Percentiles rank a stretch among this genome's conserved stretches.
These are phyloP conservation scores for Pelmatolapia mariae DNA, from an alignment of 2,113 vertebrate species.

Conservation along the genomic window DNA sequence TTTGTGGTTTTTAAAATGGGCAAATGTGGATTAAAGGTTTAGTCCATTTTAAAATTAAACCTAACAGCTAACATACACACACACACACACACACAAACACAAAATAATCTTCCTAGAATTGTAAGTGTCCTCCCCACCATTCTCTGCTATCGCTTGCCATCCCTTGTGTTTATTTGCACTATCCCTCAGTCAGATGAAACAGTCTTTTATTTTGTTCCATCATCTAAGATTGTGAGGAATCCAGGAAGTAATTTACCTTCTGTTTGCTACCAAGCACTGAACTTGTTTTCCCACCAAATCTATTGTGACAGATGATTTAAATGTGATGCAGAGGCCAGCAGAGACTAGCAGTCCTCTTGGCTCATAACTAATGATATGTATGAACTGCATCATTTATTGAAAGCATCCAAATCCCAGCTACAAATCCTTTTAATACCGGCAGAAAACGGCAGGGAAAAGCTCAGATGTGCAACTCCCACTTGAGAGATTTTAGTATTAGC, in stretches of 20 bases:
- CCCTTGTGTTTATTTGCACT: not conserved
- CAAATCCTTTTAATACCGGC: not conserved
- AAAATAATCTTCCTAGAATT: not conserved
- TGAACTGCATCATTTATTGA: not conserved
- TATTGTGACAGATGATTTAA: not conserved
- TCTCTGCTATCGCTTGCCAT: not conserved
- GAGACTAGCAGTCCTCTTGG: not conserved
- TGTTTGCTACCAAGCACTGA: not conserved
- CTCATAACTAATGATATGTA: not conserved
- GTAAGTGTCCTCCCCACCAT: not conserved
- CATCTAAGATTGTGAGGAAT: not conserved
- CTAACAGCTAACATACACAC: not conserved
- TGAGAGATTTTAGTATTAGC: slow-evolving; percentile 12
- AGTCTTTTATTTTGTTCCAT: not conserved
- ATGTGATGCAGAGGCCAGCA: not conserved
- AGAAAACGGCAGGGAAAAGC: not conserved
- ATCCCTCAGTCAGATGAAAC: not conserved
- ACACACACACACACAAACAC: not conserved
- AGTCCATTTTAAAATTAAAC: not conserved
- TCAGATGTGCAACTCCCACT: not conserved
- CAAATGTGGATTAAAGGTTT: not conserved
- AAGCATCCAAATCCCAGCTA: not conserved
- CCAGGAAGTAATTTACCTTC: not conserved
- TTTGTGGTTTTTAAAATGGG: not conserved
- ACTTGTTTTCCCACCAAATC: not conserved